A percentile compares a stretch with the other conserved stretches of the same genome.
Evolutionary conservation across 37 sponge, comb jelly and placozoan species (phyloP).

Genomic region (Theonella swinhoei): DNA sequence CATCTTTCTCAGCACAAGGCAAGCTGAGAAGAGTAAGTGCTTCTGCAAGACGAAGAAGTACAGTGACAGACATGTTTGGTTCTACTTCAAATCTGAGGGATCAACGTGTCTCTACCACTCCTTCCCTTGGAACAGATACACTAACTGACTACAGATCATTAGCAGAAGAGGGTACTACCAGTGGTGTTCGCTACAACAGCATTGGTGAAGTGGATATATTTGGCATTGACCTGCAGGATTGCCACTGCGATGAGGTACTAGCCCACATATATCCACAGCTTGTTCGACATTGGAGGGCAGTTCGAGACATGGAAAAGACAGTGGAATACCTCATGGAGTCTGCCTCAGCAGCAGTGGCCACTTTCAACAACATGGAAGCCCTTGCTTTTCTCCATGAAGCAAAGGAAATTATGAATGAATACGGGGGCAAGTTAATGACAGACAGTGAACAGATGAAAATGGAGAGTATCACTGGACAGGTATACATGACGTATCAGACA

Average conservation of each 20-base stretch:
- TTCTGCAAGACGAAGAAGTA: background rate
- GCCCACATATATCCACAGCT: constrained; percentile 90
- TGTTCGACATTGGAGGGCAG: constrained; percentile 83
- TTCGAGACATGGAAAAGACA: constrained; percentile 64
- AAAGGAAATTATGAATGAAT: constrained; percentile 21
- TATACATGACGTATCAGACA: background rate
- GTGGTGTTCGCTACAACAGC: constrained; percentile 4
- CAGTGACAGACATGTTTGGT: background rate
- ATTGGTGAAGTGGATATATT: constrained; percentile 8
- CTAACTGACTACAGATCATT: background rate
- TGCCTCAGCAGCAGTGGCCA: constrained; percentile 67
- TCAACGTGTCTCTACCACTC: background rate
- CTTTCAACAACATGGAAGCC: constrained; percentile 81
- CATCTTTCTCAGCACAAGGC: constrained; percentile 37
- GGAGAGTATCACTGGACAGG: constrained; percentile 68
- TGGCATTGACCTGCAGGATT: constrained; percentile 49
- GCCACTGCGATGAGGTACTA: constrained; percentile 81
- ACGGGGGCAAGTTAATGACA: background rate
- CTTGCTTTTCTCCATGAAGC: constrained; percentile 73
- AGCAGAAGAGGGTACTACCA: background rate
- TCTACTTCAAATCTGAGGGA: background rate
- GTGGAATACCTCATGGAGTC: constrained; percentile 73
- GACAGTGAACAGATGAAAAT: constrained; percentile 42
- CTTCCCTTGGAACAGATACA: background rate
- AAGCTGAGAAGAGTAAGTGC: constrained; percentile 25